Evolutionary conservation across 2,888 invertebrate genomes (phyloP).

Genomic region (Orthosia incerta): DNA sequence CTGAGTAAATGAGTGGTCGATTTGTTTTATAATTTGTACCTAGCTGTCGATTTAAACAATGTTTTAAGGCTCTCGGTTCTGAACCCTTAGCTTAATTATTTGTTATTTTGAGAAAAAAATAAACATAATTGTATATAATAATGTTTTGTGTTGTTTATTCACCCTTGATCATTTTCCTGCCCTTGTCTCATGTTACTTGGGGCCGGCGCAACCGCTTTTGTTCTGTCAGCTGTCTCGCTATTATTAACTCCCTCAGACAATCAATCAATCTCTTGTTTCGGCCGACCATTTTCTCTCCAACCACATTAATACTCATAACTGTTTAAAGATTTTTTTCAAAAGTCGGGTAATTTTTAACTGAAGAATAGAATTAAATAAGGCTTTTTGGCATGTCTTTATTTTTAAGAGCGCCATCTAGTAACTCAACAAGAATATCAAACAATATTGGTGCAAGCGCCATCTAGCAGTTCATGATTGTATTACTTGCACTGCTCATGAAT

Average conservation of each 20-base stretch:
- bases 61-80: slow-evolving; percentile 84
- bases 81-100: slow-evolving; percentile 88
- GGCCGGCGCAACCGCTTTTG: too few species aligned
- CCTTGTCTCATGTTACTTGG: too few species aligned
- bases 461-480: background rate
- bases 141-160: slow-evolving; percentile 54
- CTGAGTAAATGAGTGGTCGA: slow-evolving; percentile 48
- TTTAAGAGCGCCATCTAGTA: slow-evolving; percentile 13
- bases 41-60: slow-evolving; percentile 74
- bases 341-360: too few species aligned
- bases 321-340: too few species aligned
- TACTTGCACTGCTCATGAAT: background rate
- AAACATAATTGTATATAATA: slow-evolving; percentile 88
- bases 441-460: background rate
- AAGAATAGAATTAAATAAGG: too few species aligned
- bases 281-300: too few species aligned
- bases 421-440: fast-evolving
- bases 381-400: background rate
- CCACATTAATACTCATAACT: too few species aligned
- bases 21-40: slow-evolving; percentile 70
- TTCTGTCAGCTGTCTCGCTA: too few species aligned
- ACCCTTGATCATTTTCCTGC: background rate
- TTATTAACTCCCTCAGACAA: too few species aligned
- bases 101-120: slow-evolving; percentile 88
- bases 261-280: too few species aligned